These are phyloP conservation scores for Craniophora ligustri DNA, from an alignment of 2,888 invertebrate genomes.

Conservation along the genomic window DNA sequence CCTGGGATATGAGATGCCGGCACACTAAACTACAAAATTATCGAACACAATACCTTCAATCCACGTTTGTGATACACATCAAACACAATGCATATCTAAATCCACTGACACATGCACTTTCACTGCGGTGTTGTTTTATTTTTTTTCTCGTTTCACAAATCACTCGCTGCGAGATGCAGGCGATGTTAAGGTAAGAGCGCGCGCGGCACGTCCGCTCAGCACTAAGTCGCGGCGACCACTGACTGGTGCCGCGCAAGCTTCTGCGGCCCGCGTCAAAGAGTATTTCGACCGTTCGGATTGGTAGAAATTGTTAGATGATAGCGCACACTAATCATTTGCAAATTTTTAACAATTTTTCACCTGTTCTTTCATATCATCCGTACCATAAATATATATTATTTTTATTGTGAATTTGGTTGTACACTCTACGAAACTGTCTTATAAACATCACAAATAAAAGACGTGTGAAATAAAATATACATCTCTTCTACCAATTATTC, in stretches of 20 bases:
- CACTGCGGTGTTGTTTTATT: slow-evolving; percentile 59
- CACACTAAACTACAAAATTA: slow-evolving; percentile 51
- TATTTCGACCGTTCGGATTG: slow-evolving; percentile 65
- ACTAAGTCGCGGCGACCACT: slow-evolving; percentile 74
- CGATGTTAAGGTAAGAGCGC: slow-evolving; percentile 43
- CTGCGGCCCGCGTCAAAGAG: slow-evolving; percentile 75
- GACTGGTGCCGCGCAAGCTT: slow-evolving; percentile 79
- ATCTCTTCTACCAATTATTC: too few species aligned
- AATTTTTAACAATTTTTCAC: slow-evolving; percentile 31
- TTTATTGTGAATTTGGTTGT: neutral
- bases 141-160: slow-evolving; percentile 74
- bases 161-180: slow-evolving; percentile 66
- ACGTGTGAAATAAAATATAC: too few species aligned
- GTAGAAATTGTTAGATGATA: slow-evolving; percentile 70
- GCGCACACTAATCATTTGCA: slow-evolving; percentile 55
- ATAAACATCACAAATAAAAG: too few species aligned
- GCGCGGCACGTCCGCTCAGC: slow-evolving; percentile 67
- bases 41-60: slow-evolving; percentile 57
- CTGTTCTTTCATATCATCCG: too few species aligned
- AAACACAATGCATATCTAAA: slow-evolving; percentile 68
- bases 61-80: slow-evolving; percentile 66
- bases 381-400: too few species aligned
- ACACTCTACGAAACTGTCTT: neutral
- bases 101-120: slow-evolving; percentile 75
- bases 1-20: slow-evolving; percentile 56